Base-by-base conservation (phyloP, 2,888 invertebrate species). In the Dasypolia templi region DNA sequence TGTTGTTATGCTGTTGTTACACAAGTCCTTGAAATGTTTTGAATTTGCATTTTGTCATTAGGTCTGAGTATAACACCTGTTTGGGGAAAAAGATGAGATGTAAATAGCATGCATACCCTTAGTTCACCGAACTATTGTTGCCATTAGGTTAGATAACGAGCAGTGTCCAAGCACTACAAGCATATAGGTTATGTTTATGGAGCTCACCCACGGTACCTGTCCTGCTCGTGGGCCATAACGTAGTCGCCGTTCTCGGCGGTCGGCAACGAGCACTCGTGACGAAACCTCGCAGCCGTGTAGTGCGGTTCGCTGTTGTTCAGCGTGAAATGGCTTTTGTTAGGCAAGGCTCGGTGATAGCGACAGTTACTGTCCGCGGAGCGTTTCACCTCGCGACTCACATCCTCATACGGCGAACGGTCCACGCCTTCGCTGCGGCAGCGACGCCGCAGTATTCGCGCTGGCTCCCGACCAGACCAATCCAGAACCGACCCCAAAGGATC, bases 361-460 rank as follows among this genome's bases (percentile, higher is more conserved):
- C 88, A 73, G 55, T 82, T 87, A 76, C 89, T 88, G 84, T 94
- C 95, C 74, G 92, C 92, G 67, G 91, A 94, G 77, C 93, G 92
- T 77, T 89, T 90, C 42, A 69, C 77, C 82, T 95, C 94, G 72
- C 94, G 92, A 85, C 89, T 93, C 82, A 88, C 95, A 95, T 96
- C 94, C 92, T 96, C 96, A 88, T 94, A 96, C 65, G 96, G 95
- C 83, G 96, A 96, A 67, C 95, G 93, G 83, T 96, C 96, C 61
- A 96, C 90, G 66, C 96, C 96, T 87, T 96, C 96, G 88, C 96
- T 96, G 86, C 95, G 95, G 88, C 96, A 96, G 84, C 96, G 94
- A 71, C 96, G 95, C 84, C 96, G 94, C 86, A 95, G 86, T 79
- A 96, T 94, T 59, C 95, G 93, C 76, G 95, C 96, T 85, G 95